Percentiles rank a stretch among this genome's conserved stretches.
These are phyloP conservation scores for Diadophis punctatus DNA, from an alignment of 2,113 vertebrate genomes.

Conservation along the genomic window DNA sequence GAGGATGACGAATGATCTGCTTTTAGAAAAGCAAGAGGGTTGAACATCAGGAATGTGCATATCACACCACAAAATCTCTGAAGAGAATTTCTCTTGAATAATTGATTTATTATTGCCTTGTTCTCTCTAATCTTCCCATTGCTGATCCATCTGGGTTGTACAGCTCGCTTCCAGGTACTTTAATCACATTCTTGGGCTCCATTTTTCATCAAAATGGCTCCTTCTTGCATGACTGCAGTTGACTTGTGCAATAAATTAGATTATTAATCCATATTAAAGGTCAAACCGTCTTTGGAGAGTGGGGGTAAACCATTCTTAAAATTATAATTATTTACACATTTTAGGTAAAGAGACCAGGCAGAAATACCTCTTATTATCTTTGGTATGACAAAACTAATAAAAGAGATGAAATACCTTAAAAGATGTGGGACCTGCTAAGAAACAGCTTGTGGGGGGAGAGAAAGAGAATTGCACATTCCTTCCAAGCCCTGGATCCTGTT, in stretches of 20 bases:
- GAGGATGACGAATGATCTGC: not conserved
- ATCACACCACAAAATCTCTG: not conserved
- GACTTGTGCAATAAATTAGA: not conserved
- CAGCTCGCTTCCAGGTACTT: not conserved
- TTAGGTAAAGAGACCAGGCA: not conserved
- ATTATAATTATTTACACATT: not conserved
- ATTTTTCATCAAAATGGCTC: not conserved
- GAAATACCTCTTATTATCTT: not conserved
- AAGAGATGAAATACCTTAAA: not conserved
- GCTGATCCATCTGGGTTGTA: too few relatives aligned
- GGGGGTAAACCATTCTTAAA: not conserved
- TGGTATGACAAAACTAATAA: not conserved
- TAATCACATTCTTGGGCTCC: not conserved
- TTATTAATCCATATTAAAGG: not conserved
- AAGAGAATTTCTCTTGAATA: not conserved
- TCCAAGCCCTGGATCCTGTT: not conserved
- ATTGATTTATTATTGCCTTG: not conserved
- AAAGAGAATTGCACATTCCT: not conserved
- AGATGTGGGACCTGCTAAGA: not conserved
- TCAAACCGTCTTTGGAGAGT: not conserved
- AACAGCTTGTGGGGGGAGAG: not conserved
- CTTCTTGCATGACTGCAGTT: not conserved
- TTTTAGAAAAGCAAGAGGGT: not conserved
- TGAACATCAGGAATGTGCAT: not conserved
- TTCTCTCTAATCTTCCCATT: not conserved